Conservation (phyloP, 1,140 invertebrate species). For the Meteorus sp. region DNA sequence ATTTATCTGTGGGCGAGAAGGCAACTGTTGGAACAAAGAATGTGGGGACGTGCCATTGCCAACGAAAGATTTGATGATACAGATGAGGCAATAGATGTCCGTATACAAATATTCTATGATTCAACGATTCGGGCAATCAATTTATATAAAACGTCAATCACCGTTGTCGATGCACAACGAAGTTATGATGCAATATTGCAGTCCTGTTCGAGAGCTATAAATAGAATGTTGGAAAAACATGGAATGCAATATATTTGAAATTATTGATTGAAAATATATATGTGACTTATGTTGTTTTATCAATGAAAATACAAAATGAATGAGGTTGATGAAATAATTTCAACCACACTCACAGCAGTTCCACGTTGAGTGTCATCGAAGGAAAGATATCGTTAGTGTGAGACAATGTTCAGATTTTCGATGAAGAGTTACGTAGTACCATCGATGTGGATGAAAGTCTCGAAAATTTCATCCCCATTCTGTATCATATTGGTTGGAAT, state of each 20-base stretch:
- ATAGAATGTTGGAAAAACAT: conserved; percentile 4
- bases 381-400: too few species aligned
- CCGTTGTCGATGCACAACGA: conserved; percentile 31
- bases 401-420: too few species aligned
- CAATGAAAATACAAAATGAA: too few species aligned
- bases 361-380: too few species aligned
- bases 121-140: conserved; percentile 22
- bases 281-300: too few species aligned
- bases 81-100: conserved; percentile 19
- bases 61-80: conserved; percentile 35
- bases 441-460: too few species aligned
- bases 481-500: too few species aligned
- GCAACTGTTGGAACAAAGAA: conserved; percentile 31
- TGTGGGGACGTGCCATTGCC: conserved; percentile 12
- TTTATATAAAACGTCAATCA: conserved; percentile 29
- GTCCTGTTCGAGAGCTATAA: conserved; percentile 4
- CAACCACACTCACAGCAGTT: too few species aligned
- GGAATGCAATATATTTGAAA: background rate
- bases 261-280: too few species aligned
- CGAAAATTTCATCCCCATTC: too few species aligned
- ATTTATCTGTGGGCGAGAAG: conserved; percentile 32
- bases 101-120: conserved; percentile 33
- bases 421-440: too few species aligned
- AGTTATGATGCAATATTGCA: conserved; percentile 29
- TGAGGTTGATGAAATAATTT: too few species aligned